Conservation (phyloP, 1,140 invertebrate genomes). For the Leptopilina clavipes region DNA sequence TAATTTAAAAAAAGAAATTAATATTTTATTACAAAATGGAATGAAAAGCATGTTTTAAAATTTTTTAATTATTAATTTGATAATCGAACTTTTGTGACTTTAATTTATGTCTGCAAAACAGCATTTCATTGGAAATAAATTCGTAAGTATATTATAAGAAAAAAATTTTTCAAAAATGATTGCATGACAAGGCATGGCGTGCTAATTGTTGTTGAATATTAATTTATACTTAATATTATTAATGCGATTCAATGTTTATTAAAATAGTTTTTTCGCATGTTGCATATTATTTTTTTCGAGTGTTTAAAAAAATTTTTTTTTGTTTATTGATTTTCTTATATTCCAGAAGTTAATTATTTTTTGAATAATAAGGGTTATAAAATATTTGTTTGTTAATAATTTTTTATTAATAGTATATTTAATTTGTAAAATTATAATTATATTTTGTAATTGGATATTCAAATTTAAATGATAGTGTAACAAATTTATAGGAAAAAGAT, state of each 20-base stretch:
- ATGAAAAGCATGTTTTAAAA: slow-evolving; percentile 21
- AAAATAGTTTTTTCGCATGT: slow-evolving; percentile 43
- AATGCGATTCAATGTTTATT: neutral
- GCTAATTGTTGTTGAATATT: slow-evolving; percentile 42
- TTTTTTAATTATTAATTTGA: slow-evolving; percentile 35
- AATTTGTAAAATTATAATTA: no score
- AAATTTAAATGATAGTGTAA: no score
- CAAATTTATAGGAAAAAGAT: no score
- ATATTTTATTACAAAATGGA: neutral
- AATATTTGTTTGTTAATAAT: no score
- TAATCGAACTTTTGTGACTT: slow-evolving; percentile 37
- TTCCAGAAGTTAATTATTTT: no score
- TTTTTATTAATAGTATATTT: no score
- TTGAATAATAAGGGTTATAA: no score
- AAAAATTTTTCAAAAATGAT: slow-evolving; percentile 46
- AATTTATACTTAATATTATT: slow-evolving; percentile 31
- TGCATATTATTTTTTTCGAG: slow-evolving; percentile 30
- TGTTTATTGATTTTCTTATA: no score
- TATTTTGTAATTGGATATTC: no score
- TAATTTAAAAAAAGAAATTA: no score
- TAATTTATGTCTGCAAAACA: slow-evolving; percentile 68
- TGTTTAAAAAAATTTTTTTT: no score
- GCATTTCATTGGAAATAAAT: slow-evolving; percentile 75
- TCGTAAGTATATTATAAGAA: slow-evolving; percentile 67
- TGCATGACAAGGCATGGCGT: slow-evolving; percentile 65